phyloP scores from a whole-genome alignment of 2,113 vertebrate genomes.

The Paratilapia polleni region DNA sequence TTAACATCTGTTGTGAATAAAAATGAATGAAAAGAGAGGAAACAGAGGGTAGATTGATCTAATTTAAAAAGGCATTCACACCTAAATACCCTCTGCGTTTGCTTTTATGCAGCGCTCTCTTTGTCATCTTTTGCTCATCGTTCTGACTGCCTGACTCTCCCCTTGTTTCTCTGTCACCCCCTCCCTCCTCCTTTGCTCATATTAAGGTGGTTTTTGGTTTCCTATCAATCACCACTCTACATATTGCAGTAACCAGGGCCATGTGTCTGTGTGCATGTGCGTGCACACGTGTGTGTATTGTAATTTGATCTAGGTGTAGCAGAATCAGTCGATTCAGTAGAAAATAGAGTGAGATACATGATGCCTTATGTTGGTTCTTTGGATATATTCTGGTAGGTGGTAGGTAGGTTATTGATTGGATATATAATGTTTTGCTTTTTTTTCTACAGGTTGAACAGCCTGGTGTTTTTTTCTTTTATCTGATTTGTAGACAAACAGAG shows the following conservation, averaged over 20 bases:
- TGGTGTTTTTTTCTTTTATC: neutral
- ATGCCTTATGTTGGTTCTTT: neutral
- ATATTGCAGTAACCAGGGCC: slow-evolving; percentile 72
- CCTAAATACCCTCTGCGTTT: neutral
- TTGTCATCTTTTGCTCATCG: neutral
- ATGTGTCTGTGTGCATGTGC: slow-evolving; percentile 56
- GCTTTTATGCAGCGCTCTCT: neutral
- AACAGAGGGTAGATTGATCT: slow-evolving; percentile 18
- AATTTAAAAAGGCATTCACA: slow-evolving; percentile 21
- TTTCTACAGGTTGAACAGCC: neutral
- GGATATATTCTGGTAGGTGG: neutral
- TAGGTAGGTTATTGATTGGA: neutral
- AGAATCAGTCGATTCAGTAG: slow-evolving; percentile 16
- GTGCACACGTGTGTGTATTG: slow-evolving; percentile 3
- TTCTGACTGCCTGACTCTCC: neutral
- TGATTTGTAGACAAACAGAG: slow-evolving; percentile 31
- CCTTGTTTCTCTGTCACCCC: neutral
- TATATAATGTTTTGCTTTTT: neutral
- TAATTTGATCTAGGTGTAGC: slow-evolving; percentile 44
- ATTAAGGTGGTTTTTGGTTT: slow-evolving; percentile 67
- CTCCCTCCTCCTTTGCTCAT: slow-evolving; percentile 6
- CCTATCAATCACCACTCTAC: slow-evolving; percentile 68
- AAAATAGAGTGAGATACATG: neutral
- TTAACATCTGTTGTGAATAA: slow-evolving; percentile 68
- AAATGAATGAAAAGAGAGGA: slow-evolving; percentile 35